phyloP scores from a whole-genome alignment of 2,888 invertebrate species.

The Subacronicta megacephala region DNA sequence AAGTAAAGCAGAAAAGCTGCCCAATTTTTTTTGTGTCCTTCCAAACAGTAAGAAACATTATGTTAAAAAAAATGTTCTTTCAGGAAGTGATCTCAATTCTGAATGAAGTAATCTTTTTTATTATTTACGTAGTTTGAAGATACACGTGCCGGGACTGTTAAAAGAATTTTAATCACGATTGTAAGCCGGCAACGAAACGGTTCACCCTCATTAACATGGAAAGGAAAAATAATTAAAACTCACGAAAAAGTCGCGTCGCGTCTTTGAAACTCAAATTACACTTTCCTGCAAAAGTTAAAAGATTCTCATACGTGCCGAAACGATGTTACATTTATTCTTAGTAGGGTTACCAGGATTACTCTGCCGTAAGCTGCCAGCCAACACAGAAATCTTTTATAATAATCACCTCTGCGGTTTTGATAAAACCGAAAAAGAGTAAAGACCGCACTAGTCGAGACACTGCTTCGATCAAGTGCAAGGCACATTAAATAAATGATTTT shows the following conservation, averaged over 20 bases:
- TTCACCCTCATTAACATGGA: constrained; percentile 53
- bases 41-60: background rate
- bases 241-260: constrained; percentile 43
- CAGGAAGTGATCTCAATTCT: background rate
- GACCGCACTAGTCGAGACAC: no score
- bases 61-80: constrained; percentile 1
- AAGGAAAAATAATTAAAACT: constrained; percentile 56
- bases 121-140: constrained; percentile 8
- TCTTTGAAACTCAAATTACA: constrained; percentile 56
- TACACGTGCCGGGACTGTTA: constrained; percentile 22
- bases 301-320: constrained; percentile 51
- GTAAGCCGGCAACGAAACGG: constrained; percentile 39
- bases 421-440: no score
- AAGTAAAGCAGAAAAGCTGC: background rate
- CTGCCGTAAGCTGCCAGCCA: background rate
- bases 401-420: background rate
- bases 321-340: constrained; percentile 38
- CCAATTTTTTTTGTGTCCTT: no score
- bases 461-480: no score
- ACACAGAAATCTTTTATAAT: background rate
- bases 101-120: background rate
- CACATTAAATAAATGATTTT: no score
- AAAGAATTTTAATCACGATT: constrained; percentile 45
- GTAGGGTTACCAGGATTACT: constrained; percentile 18
- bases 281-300: constrained; percentile 48